A percentile compares a stretch with the other conserved stretches of the same genome.
phyloP scores from a whole-genome alignment of 2,888 invertebrate species.

The Hymenopus coronatus region DNA sequence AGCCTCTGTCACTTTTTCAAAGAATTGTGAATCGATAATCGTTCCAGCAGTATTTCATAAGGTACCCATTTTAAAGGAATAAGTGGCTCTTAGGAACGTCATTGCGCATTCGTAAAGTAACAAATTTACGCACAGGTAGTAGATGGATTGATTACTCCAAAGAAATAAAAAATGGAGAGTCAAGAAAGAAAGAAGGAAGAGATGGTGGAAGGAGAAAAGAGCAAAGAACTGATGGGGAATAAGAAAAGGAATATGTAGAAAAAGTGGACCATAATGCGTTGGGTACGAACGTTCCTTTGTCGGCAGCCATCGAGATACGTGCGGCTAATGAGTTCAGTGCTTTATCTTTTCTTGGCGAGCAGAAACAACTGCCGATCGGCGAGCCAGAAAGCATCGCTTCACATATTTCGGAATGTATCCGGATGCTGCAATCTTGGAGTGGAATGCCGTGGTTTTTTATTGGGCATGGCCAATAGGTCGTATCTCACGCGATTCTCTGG shows the following conservation, averaged over 20 bases:
- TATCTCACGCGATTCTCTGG: neutral
- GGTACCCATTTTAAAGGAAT: neutral
- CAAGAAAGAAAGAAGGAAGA: neutral
- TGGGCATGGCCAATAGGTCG: neutral
- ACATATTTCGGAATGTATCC: neutral
- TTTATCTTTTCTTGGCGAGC: slow-evolving; percentile 24
- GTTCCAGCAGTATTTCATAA: no score
- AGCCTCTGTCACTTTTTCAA: no score
- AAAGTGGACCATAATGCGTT: slow-evolving; percentile 29
- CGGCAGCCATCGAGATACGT: slow-evolving; percentile 26
- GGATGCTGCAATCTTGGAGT: neutral
- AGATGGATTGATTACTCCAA: slow-evolving; percentile 32
- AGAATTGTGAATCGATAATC: no score
- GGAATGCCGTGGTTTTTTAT: neutral
- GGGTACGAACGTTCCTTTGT: slow-evolving; percentile 32
- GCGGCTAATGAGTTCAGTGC: slow-evolving; percentile 32
- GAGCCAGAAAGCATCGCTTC: slow-evolving; percentile 21
- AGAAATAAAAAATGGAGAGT: slow-evolving; percentile 14
- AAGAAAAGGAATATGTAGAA: slow-evolving; percentile 14
- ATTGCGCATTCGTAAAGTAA: neutral
- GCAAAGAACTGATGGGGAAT: neutral
- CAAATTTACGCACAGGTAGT: slow-evolving; percentile 26
- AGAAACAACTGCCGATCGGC: neutral
- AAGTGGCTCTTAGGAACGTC: neutral
- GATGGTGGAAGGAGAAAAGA: neutral